These are phyloP conservation scores for Lithobius niger DNA, from an alignment of 1,140 invertebrate species.

Conservation along the genomic window DNA sequence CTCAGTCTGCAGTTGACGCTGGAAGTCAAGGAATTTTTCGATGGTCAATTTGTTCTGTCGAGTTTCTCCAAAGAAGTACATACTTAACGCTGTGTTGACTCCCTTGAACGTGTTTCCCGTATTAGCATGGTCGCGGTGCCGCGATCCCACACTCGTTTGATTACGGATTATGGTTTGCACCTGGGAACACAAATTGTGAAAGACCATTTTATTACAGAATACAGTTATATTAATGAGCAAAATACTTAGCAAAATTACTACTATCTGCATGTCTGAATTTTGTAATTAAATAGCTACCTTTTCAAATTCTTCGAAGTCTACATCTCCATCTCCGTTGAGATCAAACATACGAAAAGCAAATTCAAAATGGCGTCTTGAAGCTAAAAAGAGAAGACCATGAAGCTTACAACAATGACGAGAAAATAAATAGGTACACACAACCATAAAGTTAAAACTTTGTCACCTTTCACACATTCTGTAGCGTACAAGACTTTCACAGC, in stretches of 20 bases:
- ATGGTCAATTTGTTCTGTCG: slow-evolving; percentile 80
- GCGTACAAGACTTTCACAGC: no score
- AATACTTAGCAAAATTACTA: no score
- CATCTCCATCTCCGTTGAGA: slow-evolving; percentile 94
- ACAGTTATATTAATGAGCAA: neutral
- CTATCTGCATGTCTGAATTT: no score
- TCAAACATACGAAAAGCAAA: slow-evolving; percentile 99
- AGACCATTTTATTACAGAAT: neutral
- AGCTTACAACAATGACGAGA: no score
- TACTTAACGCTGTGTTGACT: slow-evolving; percentile 81
- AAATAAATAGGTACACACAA: no score
- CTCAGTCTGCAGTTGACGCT: slow-evolving; percentile 85
- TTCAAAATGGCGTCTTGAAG: slow-evolving; percentile 93
- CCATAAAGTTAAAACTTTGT: no score
- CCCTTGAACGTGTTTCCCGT: slow-evolving; percentile 90
- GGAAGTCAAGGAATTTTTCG: slow-evolving; percentile 85
- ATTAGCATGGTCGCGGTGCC: slow-evolving; percentile 86
- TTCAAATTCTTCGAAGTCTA: slow-evolving; percentile 94
- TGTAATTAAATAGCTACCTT: no score
- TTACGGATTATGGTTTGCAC: slow-evolving; percentile 66
- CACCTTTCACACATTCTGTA: no score
- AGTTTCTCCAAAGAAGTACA: slow-evolving; percentile 82
- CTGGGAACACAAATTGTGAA: slow-evolving; percentile 20
- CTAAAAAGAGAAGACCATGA: no score
- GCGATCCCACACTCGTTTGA: slow-evolving; percentile 87